Percentiles rank a stretch among this genome's conserved stretches.
These are phyloP conservation scores for Nansenia antarctica DNA, from an alignment of 2,113 vertebrate species.

Conservation along the genomic window DNA sequence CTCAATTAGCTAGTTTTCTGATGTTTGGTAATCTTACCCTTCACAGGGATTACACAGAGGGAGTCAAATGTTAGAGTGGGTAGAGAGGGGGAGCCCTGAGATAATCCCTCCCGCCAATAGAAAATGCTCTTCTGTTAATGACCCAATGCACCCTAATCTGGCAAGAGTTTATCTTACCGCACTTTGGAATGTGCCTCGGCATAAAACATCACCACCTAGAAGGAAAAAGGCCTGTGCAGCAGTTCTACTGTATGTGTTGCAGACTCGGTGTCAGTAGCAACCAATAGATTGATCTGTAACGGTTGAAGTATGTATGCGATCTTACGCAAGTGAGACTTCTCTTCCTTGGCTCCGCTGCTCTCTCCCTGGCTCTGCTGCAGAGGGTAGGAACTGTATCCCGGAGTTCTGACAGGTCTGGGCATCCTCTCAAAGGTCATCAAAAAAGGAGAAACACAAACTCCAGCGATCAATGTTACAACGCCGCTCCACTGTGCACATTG, in stretches of 20 bases:
- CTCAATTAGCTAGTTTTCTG: background rate
- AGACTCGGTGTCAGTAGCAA: no score
- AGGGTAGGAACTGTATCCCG: background rate
- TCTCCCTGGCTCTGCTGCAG: background rate
- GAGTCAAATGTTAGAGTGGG: background rate
- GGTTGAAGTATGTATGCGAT: background rate
- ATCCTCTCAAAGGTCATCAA: background rate
- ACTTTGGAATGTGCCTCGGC: no score
- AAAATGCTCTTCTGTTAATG: background rate
- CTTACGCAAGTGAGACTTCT: background rate
- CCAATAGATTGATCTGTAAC: no score
- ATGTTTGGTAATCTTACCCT: background rate
- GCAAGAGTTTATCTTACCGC: background rate
- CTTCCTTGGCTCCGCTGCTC: no score
- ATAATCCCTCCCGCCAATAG: background rate
- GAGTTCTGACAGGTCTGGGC: slow-evolving; percentile 1
- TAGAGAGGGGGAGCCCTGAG: background rate
- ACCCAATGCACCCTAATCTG: background rate
- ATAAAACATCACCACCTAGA: no score
- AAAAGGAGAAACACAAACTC: background rate
- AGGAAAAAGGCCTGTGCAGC: no score
- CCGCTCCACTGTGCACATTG: slow-evolving; percentile 8
- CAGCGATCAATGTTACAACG: background rate
- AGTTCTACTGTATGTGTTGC: no score
- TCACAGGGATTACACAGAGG: background rate